These are phyloP conservation scores for Phlogophora meticulosa DNA, from an alignment of 2,888 invertebrate genomes.

Conservation along the genomic window DNA sequence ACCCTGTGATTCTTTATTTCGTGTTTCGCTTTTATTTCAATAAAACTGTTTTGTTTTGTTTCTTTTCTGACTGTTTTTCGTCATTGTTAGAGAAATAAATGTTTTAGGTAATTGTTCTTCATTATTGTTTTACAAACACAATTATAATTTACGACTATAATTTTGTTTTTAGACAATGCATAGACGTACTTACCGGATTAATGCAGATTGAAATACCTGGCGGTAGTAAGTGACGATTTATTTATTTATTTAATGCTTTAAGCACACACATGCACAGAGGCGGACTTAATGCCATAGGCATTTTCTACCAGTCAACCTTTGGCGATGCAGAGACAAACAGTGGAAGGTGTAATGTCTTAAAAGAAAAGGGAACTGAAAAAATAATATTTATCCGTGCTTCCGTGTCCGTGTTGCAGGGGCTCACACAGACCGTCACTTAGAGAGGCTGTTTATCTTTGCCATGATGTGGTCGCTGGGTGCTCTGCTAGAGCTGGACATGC, in stretches of 20 bases:
- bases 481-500: constrained; percentile 94
- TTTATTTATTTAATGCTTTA: neutral
- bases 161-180: constrained; percentile 92
- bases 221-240: constrained; percentile 81
- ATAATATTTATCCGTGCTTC: neutral
- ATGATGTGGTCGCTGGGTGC: constrained; percentile 98
- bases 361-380: neutral
- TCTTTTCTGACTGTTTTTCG: too few species aligned
- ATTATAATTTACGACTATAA: neutral
- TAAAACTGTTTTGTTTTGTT: too few species aligned
- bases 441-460: constrained; percentile 94
- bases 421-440: constrained; percentile 92
- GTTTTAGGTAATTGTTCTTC: neutral
- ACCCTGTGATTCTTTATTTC: too few species aligned
- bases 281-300: too few species aligned
- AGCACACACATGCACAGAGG: too few species aligned
- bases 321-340: too few species aligned
- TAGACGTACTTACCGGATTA: constrained; percentile 94
- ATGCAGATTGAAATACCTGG: constrained; percentile 90
- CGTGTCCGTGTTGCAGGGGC: constrained; percentile 59
- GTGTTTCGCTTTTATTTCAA: too few species aligned
- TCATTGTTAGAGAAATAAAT: too few species aligned
- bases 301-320: too few species aligned
- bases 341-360: too few species aligned
- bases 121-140: neutral